Evolutionary conservation across 92 coral and sea anemone species (phyloP).

Genomic region (Pocillopora meandrina): DNA sequence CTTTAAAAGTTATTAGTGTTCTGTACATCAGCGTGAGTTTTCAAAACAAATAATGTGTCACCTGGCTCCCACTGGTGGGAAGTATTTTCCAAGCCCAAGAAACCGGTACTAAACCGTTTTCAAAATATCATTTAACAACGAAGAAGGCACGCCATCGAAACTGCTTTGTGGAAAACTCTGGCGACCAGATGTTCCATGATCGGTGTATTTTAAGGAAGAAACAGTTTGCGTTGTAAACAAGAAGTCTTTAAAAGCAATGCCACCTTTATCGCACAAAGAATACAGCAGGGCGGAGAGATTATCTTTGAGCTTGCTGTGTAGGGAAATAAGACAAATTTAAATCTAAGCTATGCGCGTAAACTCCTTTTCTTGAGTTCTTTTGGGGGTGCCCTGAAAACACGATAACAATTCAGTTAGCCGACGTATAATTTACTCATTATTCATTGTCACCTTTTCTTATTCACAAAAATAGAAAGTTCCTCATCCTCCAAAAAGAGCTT

Average conservation of each 20-base stretch:
- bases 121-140: not conserved
- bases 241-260: not conserved
- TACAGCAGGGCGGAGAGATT: not conserved
- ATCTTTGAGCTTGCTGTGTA: not conserved
- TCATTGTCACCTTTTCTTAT: no score
- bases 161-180: no score
- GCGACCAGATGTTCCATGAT: no score
- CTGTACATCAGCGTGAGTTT: not conserved
- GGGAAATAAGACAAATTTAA: not conserved
- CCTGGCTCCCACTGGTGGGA: not conserved
- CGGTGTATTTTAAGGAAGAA: no score
- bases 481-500: no score
- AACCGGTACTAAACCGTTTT: not conserved
- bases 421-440: no score
- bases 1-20: not conserved
- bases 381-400: not conserved
- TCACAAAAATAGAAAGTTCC: no score
- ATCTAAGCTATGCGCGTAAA: not conserved
- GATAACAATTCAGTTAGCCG: no score
- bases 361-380: not conserved
- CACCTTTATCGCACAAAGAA: not conserved
- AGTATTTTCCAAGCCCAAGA: not conserved
- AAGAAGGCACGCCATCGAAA: not conserved
- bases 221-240: no score
- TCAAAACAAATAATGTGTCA: not conserved